Conservation (phyloP, 2,888 invertebrate species). For the Nebria brevicollis region DNA sequence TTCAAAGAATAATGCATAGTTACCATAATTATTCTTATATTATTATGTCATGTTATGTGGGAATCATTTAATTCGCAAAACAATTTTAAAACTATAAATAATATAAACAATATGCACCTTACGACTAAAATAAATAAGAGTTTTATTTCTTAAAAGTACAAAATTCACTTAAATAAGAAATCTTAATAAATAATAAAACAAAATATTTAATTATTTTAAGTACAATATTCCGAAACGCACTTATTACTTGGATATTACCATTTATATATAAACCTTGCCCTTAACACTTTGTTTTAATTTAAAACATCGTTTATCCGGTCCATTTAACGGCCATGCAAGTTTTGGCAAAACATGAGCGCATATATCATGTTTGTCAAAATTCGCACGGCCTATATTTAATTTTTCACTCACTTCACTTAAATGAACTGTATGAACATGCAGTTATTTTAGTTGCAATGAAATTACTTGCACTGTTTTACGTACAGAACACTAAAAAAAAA, state of each 20-base stretch:
- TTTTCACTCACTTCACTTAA: conserved; percentile 12
- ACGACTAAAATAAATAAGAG: not conserved
- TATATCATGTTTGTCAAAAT: conserved; percentile 29
- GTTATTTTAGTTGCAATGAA: conserved; percentile 11
- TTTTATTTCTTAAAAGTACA: conserved; percentile 2
- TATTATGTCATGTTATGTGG: not conserved
- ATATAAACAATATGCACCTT: not conserved
- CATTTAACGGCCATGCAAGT: conserved; percentile 45
- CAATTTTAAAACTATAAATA: not conserved
- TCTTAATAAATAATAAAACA: conserved; percentile 23
- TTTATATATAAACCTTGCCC: conserved; percentile 20
- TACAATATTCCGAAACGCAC: conserved; percentile 21
- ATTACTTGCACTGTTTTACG: conserved; percentile 1
- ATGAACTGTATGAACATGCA: not conserved
- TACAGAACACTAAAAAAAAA: not conserved
- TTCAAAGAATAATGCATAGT: not conserved
- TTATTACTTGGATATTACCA: conserved; percentile 45
- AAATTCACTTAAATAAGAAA: conserved; percentile 14
- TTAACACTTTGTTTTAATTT: conserved; percentile 33
- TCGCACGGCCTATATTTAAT: conserved; percentile 31
- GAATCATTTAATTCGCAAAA: not conserved
- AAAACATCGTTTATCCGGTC: conserved; percentile 45
- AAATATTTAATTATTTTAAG: conserved; percentile 9
- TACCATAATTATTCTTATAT: not conserved
- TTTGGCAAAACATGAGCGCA: conserved; percentile 33